Evolutionary conservation across 2,113 vertebrate species (phyloP), one percentile per base, ranked within the genome.

Genomic region (Falco punctatus): DNA sequence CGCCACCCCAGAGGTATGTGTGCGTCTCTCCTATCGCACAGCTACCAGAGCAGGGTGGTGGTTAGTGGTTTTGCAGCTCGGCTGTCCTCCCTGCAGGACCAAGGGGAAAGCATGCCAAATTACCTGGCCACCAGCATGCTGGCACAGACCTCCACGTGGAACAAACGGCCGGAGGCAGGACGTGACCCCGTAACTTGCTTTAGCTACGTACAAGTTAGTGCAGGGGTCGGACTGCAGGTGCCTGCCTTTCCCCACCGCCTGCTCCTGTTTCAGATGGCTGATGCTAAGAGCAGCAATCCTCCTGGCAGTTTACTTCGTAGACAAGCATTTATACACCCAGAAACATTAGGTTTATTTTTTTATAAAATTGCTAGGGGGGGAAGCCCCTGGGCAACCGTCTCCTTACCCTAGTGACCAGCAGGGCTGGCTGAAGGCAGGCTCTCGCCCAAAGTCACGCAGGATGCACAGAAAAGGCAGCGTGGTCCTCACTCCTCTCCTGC

Each of bases 141-240:
- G 58, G 15, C 9, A 26, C n/a, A 0, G 0, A 3, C 52, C 33
- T 30, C 26, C 3, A 1, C 3, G 1, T 17, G 23, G 40, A 74
- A 66, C 42, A 42, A 42, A 42, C 0, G 2, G 40, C 14, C 24
- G 48, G 59, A 69, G 21, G 21, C 0, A 1, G 78, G 32, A 70
- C 38, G 26, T 3, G 15, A 57, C 17, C 14, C 4, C 0, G 0
- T 21, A 70, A 81, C 49, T 55, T 69, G 10, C 69, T 77, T 72
- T 33, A 51, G 28, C 44, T 69, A 32, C 1, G 5, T 21, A 81
- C 46, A 71, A 2, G 16, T 67, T 26, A 78, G 48, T 1, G 24
- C 13, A 19, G 0, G 5, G 35, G 35, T 57, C 57, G 59, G 59
- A 59, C 11, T 46, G 49, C 38, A 75, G 35, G 9, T 72, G 24